Percentiles rank a stretch among this genome's conserved stretches.
phyloP scores from a whole-genome alignment of 2,888 invertebrate genomes.

The Drosophila anomelani region DNA sequence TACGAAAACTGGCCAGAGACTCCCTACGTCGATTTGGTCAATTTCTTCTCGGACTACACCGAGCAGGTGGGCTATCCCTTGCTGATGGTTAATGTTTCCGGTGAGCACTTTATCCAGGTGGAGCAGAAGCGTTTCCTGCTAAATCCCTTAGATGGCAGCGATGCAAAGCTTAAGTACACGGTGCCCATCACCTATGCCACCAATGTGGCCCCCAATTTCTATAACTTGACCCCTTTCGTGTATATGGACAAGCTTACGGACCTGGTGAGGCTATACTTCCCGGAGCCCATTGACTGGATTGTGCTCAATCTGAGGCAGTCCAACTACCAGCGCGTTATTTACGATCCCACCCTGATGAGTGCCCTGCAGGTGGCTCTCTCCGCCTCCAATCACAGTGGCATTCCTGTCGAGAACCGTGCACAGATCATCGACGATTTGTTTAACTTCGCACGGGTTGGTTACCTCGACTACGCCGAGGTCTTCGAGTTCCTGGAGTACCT shows the following conservation, averaged over 20 bases:
- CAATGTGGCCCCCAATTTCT: constrained; percentile 61
- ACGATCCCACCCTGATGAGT: constrained; percentile 87
- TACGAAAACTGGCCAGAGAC: constrained; percentile 78
- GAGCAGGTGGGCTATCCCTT: constrained; percentile 88
- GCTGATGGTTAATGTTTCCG: constrained; percentile 84
- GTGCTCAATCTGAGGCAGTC: constrained; percentile 80
- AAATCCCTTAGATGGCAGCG: constrained; percentile 55
- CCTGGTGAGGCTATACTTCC: constrained; percentile 26
- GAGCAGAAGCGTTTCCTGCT: constrained; percentile 75
- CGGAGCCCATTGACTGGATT: constrained; percentile 73
- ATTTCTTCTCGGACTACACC: constrained; percentile 87
- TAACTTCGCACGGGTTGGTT: constrained; percentile 86
- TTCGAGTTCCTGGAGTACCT: constrained; percentile 90
- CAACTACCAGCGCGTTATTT: constrained; percentile 88
- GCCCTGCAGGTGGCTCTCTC: constrained; percentile 58
- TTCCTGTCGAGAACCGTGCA: constrained; percentile 87
- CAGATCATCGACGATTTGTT: constrained; percentile 91
- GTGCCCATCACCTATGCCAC: constrained; percentile 81
- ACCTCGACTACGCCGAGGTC: constrained; percentile 60
- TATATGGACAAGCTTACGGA: constrained; percentile 59
- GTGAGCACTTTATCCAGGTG: constrained; percentile 39
- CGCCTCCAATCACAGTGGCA: constrained; percentile 54
- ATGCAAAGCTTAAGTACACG: constrained; percentile 65
- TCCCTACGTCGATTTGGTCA: constrained; percentile 72
- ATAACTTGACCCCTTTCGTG: constrained; percentile 59